Percentiles rank a stretch among this genome's conserved stretches.
Evolutionary conservation across 2,888 invertebrate species (phyloP).

Genomic region (Limnephilus lunatus): DNA sequence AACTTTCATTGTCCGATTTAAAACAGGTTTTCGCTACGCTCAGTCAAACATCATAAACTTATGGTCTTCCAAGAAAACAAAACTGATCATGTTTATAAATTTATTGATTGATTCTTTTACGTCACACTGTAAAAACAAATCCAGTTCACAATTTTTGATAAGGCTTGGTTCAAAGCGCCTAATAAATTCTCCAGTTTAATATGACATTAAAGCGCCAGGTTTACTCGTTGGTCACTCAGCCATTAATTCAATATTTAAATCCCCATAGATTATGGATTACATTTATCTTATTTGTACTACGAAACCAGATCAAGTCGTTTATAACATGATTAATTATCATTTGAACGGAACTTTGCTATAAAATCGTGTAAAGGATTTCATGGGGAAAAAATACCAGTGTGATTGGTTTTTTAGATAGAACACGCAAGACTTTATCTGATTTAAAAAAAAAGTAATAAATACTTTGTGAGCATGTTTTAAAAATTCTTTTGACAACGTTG

Average conservation of each 20-base stretch:
- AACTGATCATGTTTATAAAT: too few species aligned
- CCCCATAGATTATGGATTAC: not conserved
- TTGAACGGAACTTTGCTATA: not conserved
- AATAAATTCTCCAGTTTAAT: conserved; percentile 12
- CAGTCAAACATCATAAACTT: too few species aligned
- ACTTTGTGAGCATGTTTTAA: not conserved
- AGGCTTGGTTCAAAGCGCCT: not conserved
- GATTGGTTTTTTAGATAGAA: not conserved
- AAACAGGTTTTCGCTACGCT: too few species aligned
- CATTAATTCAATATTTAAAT: conserved; percentile 24
- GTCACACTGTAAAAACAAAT: not conserved
- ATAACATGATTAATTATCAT: not conserved
- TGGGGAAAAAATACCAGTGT: not conserved
- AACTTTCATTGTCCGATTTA: too few species aligned
- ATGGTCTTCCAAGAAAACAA: too few species aligned
- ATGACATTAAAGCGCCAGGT: not conserved
- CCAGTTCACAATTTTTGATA: not conserved
- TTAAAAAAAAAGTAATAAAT: not conserved
- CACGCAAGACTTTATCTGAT: not conserved
- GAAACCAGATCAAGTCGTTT: not conserved
- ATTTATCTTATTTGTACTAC: not conserved
- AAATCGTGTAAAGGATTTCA: not conserved
- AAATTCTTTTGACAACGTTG: not conserved
- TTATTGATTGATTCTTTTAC: not conserved
- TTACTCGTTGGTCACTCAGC: not conserved